Evolutionary conservation across 2,113 vertebrate species (phyloP).

Genomic region (Amazona vittata): DNA sequence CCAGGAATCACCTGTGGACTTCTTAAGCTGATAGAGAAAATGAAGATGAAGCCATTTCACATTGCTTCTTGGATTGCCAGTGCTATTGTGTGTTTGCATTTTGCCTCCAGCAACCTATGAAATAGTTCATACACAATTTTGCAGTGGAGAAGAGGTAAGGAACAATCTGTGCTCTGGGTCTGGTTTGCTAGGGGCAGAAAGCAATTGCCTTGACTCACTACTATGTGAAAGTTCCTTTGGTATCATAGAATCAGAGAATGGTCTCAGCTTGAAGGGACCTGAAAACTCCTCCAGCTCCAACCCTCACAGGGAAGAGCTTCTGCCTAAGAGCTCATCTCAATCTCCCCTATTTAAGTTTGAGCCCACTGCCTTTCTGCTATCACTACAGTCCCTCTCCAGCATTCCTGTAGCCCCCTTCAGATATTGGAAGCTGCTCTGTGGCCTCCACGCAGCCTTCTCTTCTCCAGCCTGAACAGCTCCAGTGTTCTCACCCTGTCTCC

Average conservation of each 20-base stretch:
- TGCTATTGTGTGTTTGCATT: background rate
- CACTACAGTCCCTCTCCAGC: no score
- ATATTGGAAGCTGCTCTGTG: background rate
- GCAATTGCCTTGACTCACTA: background rate
- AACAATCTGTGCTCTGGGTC: background rate
- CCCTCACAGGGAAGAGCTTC: background rate
- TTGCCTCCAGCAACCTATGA: background rate
- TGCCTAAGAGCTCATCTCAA: no score
- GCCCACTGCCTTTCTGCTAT: no score
- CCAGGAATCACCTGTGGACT: background rate
- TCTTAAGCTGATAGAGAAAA: background rate
- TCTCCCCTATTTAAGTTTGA: no score
- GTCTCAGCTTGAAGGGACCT: background rate
- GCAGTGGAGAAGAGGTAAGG: background rate
- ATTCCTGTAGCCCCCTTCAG: background rate
- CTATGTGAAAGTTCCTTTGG: accelerated
- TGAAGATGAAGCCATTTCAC: background rate
- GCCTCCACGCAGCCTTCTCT: background rate
- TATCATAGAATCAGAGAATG: background rate
- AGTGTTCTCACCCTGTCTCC: background rate
- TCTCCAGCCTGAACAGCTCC: background rate
- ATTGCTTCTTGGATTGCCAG: background rate
- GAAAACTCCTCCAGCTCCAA: background rate
- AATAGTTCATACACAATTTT: background rate
- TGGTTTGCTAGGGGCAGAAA: background rate